phyloP scores from a whole-genome alignment of 2,113 vertebrate species.

The Sturnus vulgaris region DNA sequence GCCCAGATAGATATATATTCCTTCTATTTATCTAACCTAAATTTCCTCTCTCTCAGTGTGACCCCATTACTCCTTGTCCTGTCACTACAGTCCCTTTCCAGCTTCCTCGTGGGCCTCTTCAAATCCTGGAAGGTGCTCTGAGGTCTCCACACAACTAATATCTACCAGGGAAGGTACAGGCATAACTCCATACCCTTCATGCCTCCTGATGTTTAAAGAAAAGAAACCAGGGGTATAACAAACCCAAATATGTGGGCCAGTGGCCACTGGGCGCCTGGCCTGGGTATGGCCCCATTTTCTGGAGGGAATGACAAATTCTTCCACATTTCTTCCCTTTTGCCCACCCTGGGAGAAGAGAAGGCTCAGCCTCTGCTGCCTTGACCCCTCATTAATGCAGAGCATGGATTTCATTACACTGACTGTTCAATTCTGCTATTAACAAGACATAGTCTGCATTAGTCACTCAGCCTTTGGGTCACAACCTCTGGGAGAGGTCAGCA shows the following conservation, averaged over 20 bases:
- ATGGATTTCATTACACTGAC: constrained; percentile 51
- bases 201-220: neutral
- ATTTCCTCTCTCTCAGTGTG: neutral
- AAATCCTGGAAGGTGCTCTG: neutral
- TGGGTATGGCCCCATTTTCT: neutral
- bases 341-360: neutral
- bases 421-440: constrained; percentile 48
- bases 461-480: neutral
- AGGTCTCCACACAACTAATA: neutral
- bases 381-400: constrained; percentile 13
- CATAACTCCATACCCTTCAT: rapidly evolving
- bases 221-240: neutral
- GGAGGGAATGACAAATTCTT: neutral
- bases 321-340: neutral
- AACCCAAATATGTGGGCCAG: neutral
- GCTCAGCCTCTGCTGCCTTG: rapidly evolving
- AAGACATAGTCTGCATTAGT: constrained; percentile 7
- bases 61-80: neutral
- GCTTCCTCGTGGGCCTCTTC: neutral
- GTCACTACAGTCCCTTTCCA: neutral
- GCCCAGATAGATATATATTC: neutral
- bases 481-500: neutral
- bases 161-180: neutral
- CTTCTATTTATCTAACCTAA: neutral
- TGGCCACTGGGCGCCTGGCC: neutral